Conservation (phyloP, 2,888 invertebrate genomes). For the Apamea epomidion region DNA sequence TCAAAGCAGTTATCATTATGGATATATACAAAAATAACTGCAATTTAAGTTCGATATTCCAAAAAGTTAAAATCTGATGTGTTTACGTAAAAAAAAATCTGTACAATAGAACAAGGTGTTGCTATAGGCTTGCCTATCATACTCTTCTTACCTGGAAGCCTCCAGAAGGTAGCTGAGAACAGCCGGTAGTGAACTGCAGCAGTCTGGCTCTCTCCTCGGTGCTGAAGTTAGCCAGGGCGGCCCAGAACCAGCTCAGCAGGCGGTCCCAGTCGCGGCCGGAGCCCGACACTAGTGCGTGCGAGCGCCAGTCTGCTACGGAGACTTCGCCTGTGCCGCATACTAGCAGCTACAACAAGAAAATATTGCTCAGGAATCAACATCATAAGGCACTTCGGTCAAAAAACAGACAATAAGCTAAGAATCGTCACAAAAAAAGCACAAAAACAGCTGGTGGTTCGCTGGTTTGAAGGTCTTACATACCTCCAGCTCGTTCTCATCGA, state of each 20-base stretch:
- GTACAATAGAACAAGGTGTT: too few relatives aligned
- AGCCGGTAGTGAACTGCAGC: constrained; percentile 98
- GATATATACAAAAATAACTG: too few relatives aligned
- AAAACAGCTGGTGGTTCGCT: too few relatives aligned
- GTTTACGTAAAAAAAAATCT: too few relatives aligned
- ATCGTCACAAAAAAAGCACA: too few relatives aligned
- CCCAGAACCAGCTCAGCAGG: constrained; percentile 91
- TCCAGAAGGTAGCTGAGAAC: constrained; percentile 95
- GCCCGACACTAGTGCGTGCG: constrained; percentile 96
- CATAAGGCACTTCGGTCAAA: neutral
- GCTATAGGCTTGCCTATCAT: too few relatives aligned
- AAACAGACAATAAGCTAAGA: too few relatives aligned
- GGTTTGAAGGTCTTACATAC: too few relatives aligned
- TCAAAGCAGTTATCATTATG: too few relatives aligned
- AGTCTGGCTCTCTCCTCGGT: constrained; percentile 97
- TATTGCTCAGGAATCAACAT: neutral
- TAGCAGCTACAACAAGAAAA: constrained; percentile 89
- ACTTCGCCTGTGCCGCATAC: constrained; percentile 98
- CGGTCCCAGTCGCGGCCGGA: constrained; percentile 95
- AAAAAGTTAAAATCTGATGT: too few relatives aligned
- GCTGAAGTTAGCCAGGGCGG: constrained; percentile 95
- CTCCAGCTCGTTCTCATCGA: constrained; percentile 94
- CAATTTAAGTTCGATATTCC: too few relatives aligned
- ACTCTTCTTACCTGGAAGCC: constrained; percentile 92
- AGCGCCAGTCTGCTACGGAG: constrained; percentile 96